A percentile compares a stretch with the other conserved stretches of the same genome.
These are phyloP conservation scores for Naso thynnoides DNA, from an alignment of 2,797 vertebrate species.

Conservation along the genomic window DNA sequence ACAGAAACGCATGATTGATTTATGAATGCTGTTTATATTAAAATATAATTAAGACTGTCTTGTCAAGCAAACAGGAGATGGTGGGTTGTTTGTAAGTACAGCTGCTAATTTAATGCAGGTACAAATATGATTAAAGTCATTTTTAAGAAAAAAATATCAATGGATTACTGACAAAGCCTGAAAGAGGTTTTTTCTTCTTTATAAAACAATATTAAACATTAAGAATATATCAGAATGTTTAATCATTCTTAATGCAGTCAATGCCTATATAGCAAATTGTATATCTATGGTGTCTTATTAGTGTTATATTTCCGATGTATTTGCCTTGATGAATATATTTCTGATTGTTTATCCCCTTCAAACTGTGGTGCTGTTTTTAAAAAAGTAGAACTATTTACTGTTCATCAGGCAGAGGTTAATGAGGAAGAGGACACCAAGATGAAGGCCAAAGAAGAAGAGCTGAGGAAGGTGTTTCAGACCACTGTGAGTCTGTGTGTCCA, in stretches of 20 bases:
- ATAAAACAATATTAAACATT: neutral
- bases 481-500: constrained; percentile 74
- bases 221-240: neutral
- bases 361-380: too few relatives aligned
- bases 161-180: neutral
- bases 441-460: constrained; percentile 56
- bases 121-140: neutral
- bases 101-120: constrained; percentile 5
- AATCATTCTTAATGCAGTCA: neutral
- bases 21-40: neutral
- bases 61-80: neutral
- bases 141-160: neutral
- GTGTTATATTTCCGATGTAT: neutral
- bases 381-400: neutral
- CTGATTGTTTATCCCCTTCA: neutral
- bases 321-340: neutral
- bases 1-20: neutral
- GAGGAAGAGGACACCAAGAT: constrained; percentile 16
- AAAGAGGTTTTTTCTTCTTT: neutral
- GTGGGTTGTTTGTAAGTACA: constrained; percentile 1
- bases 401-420: constrained; percentile 21
- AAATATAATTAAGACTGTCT: neutral
- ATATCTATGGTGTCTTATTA: neutral
- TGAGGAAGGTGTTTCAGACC: constrained; percentile 68
- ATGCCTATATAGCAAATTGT: neutral